Conservation (phyloP, 2,888 invertebrate genomes). For the Campopleginae sp. region DNA sequence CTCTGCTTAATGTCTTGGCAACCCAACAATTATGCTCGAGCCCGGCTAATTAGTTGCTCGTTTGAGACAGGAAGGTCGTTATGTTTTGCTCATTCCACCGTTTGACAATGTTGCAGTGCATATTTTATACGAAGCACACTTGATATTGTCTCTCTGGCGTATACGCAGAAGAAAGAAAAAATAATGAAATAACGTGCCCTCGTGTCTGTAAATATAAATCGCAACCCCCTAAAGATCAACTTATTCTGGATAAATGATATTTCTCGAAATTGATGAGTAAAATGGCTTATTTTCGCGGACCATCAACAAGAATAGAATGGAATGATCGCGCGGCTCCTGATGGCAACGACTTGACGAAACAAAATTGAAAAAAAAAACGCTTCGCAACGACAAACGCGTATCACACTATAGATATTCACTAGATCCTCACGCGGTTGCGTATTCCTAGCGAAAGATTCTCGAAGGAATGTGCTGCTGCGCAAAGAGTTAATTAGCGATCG, state of each 20-base stretch:
- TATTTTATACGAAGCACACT: slow-evolving; percentile 34
- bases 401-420: neutral
- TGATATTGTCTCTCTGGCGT: slow-evolving; percentile 35
- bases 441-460: neutral
- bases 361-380: slow-evolving; percentile 11
- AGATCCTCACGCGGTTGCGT: neutral
- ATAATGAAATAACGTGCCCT: slow-evolving; percentile 32
- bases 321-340: slow-evolving; percentile 50
- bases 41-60: slow-evolving; percentile 63
- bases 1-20: slow-evolving; percentile 38
- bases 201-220: neutral
- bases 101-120: slow-evolving; percentile 34
- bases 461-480: no score
- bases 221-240: neutral
- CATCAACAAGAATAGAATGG: slow-evolving; percentile 51
- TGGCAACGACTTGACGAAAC: slow-evolving; percentile 54
- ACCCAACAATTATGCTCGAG: slow-evolving; percentile 64
- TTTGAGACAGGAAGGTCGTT: slow-evolving; percentile 66
- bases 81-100: slow-evolving; percentile 45
- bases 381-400: slow-evolving; percentile 6
- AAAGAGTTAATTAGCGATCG: no score
- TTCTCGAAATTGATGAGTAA: slow-evolving; percentile 47
- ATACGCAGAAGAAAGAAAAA: no score
- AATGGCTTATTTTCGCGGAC: slow-evolving; percentile 57
- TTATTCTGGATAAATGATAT: slow-evolving; percentile 9